Percentiles rank a stretch among this genome's conserved stretches.
phyloP scores from a whole-genome alignment of 2,113 vertebrate genomes.

The Elephas maximus region DNA sequence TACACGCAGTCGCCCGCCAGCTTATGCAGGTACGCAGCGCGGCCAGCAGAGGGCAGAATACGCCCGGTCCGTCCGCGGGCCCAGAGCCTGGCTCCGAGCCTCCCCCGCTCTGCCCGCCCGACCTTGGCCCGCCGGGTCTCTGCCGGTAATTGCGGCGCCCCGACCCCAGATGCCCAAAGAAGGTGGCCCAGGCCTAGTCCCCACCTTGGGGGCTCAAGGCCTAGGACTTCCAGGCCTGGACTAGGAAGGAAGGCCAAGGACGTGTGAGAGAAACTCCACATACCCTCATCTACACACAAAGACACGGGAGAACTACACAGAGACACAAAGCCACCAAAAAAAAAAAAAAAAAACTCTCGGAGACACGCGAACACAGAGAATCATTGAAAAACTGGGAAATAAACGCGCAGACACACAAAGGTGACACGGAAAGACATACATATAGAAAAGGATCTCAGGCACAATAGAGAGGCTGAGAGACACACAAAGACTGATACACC shows the following conservation, averaged over 20 bases:
- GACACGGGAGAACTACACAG: background rate
- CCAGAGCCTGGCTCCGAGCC: background rate
- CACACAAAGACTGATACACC: slow-evolving; percentile 40
- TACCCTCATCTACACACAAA: slow-evolving; percentile 17
- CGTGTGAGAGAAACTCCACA: background rate
- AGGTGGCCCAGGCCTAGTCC: background rate
- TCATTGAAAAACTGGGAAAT: background rate
- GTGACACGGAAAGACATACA: background rate
- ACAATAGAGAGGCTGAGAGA: background rate
- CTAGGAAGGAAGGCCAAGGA: background rate
- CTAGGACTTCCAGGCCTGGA: background rate
- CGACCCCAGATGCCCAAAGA: background rate
- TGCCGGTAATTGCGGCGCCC: background rate
- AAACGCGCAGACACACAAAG: slow-evolving; percentile 9
- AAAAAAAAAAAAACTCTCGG: background rate
- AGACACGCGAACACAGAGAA: background rate
- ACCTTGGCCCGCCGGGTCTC: background rate
- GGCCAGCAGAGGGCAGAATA: slow-evolving; percentile 81
- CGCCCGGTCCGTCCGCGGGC: background rate
- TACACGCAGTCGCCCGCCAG: background rate
- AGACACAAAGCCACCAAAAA: slow-evolving; percentile 22
- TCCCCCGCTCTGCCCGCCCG: background rate
- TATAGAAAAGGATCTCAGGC: background rate
- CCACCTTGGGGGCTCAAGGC: background rate
- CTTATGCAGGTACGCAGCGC: background rate